Evolutionary conservation across 2,797 vertebrate genomes (phyloP).

Genomic region (Amblyopsis hoosieri): DNA sequence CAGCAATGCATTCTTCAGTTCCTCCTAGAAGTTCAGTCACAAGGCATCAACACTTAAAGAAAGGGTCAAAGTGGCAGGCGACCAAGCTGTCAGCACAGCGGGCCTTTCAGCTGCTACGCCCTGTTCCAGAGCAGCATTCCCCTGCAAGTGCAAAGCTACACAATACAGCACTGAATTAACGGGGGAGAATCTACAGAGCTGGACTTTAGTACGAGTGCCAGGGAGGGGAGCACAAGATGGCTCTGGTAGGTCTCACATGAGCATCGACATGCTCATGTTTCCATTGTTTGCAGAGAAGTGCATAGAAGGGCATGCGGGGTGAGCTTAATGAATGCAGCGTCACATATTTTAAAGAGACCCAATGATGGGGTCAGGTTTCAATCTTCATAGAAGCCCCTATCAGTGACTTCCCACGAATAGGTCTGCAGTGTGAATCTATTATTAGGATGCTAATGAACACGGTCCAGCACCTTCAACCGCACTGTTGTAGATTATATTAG

Average conservation of each 20-base stretch:
- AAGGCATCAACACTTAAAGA: conserved; percentile 42
- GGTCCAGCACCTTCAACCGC: conserved; percentile 48
- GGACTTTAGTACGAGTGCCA: conserved; percentile 1
- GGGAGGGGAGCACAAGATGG: neutral
- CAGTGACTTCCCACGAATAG: conserved; percentile 64
- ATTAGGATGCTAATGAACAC: conserved; percentile 68
- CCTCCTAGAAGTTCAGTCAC: conserved; percentile 70
- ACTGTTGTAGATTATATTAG: conserved; percentile 8
- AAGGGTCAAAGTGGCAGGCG: conserved; percentile 49
- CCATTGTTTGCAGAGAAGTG: conserved; percentile 9
- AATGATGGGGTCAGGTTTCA: conserved; percentile 74
- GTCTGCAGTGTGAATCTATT: conserved; percentile 58
- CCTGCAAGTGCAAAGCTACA: conserved; percentile 37
- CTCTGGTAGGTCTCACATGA: conserved; percentile 14
- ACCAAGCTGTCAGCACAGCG: conserved; percentile 43
- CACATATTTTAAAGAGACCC: conserved; percentile 49
- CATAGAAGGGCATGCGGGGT: conserved; percentile 8
- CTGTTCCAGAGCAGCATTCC: conserved; percentile 27
- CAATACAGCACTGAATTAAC: conserved; percentile 26
- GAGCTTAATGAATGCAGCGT: conserved; percentile 42
- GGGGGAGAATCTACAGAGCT: conserved; percentile 8
- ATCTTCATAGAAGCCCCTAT: conserved; percentile 40
- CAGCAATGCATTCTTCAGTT: conserved; percentile 75
- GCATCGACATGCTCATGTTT: neutral
- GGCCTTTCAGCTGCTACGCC: conserved; percentile 54